These are phyloP conservation scores for Oreortyx pictus DNA, from an alignment of 2,797 vertebrate species.

Conservation along the genomic window DNA sequence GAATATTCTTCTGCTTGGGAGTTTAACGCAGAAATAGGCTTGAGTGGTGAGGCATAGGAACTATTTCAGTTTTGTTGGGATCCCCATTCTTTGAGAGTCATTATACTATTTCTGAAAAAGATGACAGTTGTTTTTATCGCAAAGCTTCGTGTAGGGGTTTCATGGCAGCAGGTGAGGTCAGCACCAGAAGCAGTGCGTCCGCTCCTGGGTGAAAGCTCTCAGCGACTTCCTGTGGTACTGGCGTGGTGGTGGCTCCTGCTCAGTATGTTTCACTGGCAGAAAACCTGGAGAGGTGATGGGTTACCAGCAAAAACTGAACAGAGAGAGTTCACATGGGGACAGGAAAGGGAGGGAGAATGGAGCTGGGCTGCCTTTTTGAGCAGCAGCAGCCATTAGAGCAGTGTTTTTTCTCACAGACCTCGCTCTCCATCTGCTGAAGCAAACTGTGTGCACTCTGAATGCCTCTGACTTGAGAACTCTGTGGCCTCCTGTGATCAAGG, in stretches of 20 bases:
- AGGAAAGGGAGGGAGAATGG: neutral
- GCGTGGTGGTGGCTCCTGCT: neutral
- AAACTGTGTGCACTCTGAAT: neutral
- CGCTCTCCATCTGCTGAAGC: neutral
- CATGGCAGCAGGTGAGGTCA: neutral
- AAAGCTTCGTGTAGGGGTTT: neutral
- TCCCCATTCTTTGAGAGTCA: neutral
- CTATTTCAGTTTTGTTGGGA: neutral
- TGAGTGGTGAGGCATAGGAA: neutral
- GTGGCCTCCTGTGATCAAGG: neutral
- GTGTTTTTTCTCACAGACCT: neutral
- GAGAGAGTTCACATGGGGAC: neutral
- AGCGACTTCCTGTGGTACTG: neutral
- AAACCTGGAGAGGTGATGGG: accelerated
- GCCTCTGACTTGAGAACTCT: neutral
- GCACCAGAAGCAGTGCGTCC: neutral
- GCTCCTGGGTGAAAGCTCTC: neutral
- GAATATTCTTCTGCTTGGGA: neutral
- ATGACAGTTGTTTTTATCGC: neutral
- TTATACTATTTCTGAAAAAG: neutral
- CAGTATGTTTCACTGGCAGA: neutral
- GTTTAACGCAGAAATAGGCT: neutral
- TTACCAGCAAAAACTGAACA: neutral
- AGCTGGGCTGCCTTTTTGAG: neutral
- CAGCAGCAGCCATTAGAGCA: neutral